Percentiles rank a stretch among this genome's conserved stretches.
These are phyloP conservation scores for Nomada fucata DNA, from an alignment of 2,888 invertebrate species.

Conservation along the genomic window DNA sequence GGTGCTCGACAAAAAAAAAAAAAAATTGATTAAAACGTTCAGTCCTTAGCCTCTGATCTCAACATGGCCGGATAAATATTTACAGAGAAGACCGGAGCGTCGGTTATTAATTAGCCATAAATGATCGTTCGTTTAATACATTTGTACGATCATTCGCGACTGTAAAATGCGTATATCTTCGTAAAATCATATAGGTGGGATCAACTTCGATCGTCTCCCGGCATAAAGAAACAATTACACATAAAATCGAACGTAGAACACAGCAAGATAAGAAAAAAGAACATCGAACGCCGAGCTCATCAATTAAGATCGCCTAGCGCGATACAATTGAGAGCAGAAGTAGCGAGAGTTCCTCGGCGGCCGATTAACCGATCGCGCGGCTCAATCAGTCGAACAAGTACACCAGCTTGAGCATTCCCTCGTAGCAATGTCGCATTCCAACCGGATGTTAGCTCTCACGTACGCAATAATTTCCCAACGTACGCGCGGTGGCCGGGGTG, in stretches of 20 bases:
- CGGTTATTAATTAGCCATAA: too few relatives aligned
- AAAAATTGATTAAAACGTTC: too few relatives aligned
- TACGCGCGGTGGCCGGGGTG: background rate
- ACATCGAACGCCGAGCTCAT: conserved; percentile 2
- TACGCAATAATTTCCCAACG: conserved; percentile 42
- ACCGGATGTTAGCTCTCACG: conserved; percentile 27
- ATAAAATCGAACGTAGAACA: conserved; percentile 2
- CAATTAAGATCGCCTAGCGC: conserved; percentile 34
- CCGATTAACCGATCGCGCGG: conserved; percentile 38
- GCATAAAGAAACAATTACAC: conserved; percentile 1
- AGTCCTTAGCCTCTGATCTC: too few relatives aligned
- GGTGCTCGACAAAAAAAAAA: too few relatives aligned
- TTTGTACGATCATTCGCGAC: too few relatives aligned
- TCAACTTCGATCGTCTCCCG: background rate
- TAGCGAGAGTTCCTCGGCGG: conserved; percentile 8
- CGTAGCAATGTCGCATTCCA: conserved; percentile 32
- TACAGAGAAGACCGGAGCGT: too few relatives aligned
- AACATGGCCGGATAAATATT: too few relatives aligned
- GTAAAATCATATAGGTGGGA: background rate
- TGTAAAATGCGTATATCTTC: too few relatives aligned
- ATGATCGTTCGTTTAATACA: too few relatives aligned
- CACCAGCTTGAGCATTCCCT: conserved; percentile 10
- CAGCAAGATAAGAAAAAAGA: background rate
- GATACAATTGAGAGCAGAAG: conserved; percentile 31
- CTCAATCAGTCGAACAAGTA: conserved; percentile 26